Evolutionary conservation across 2,888 invertebrate species (phyloP).

Genomic region (Philereme transversata): DNA sequence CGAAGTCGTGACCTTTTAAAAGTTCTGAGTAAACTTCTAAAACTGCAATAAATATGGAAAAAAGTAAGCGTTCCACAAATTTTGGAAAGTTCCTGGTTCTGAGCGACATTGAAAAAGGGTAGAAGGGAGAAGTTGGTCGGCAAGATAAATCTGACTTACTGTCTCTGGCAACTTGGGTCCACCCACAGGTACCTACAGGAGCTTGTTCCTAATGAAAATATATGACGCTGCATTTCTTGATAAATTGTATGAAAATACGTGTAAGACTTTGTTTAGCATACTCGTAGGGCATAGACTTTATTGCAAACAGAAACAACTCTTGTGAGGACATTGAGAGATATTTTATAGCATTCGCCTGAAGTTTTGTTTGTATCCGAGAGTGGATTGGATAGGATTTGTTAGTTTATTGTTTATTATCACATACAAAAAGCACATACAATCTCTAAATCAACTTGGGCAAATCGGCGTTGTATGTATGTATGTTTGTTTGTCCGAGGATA

Average conservation of each 20-base stretch:
- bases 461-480: too few species aligned
- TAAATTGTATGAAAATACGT: conserved; percentile 32
- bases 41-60: conserved; percentile 7
- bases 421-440: too few species aligned
- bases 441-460: too few species aligned
- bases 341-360: too few species aligned
- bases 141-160: conserved; percentile 76
- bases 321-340: background rate
- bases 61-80: conserved; percentile 2
- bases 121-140: conserved; percentile 45
- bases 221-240: conserved; percentile 49
- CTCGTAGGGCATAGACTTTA: background rate
- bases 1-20: too few species aligned
- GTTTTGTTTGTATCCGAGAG: too few species aligned
- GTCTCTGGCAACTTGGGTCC: conserved; percentile 52
- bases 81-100: conserved; percentile 32
- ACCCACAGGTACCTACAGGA: conserved; percentile 59
- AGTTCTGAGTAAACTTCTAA: background rate
- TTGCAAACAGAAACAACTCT: background rate
- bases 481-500: too few species aligned
- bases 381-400: too few species aligned
- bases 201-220: conserved; percentile 66
- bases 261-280: conserved; percentile 1
- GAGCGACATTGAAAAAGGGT: conserved; percentile 60
- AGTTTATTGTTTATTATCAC: too few species aligned